Conservation (phyloP, 2,888 invertebrate species). For the Mallateleia sp. region DNA sequence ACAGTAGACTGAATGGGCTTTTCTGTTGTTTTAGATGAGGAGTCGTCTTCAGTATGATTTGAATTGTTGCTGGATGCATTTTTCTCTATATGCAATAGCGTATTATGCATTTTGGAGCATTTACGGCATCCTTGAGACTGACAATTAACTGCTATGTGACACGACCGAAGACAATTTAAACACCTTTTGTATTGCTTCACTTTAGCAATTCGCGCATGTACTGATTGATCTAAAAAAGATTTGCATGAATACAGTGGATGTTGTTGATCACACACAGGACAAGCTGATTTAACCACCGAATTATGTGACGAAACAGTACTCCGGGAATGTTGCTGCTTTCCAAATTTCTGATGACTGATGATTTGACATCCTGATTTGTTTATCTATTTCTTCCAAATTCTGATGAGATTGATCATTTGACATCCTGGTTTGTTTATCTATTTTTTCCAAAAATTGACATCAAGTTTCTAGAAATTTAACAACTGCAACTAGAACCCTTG, state of each 20-base stretch:
- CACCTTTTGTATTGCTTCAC: slow-evolving; percentile 39
- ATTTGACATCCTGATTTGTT: slow-evolving; percentile 12
- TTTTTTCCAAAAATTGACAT: slow-evolving; percentile 39
- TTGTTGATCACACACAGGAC: too few species aligned
- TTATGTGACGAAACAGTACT: too few species aligned
- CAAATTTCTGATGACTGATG: slow-evolving; percentile 4
- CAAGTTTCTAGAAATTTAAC: slow-evolving; percentile 39
- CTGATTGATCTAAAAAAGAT: slow-evolving; percentile 14
- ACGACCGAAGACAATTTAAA: slow-evolving; percentile 46
- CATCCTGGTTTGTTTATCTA: slow-evolving; percentile 15
- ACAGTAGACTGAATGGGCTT: too few species aligned
- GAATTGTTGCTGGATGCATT: not conserved
- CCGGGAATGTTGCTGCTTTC: too few species aligned
- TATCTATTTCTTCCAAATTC: not conserved
- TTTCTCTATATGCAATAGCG: slow-evolving; percentile 52
- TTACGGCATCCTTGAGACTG: slow-evolving; percentile 25
- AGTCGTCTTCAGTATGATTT: not conserved
- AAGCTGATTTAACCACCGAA: too few species aligned
- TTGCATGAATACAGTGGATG: slow-evolving; percentile 42
- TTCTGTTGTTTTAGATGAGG: not conserved
- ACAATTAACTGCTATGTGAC: not conserved
- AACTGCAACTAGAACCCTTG: slow-evolving; percentile 7
- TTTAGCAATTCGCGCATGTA: slow-evolving; percentile 26
- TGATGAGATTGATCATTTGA: slow-evolving; percentile 10
- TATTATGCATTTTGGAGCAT: slow-evolving; percentile 35